A percentile compares a stretch with the other conserved stretches of the same genome.
These are phyloP conservation scores for Perodicticus potto DNA, from an alignment of 2,797 vertebrate genomes.

Conservation along the genomic window DNA sequence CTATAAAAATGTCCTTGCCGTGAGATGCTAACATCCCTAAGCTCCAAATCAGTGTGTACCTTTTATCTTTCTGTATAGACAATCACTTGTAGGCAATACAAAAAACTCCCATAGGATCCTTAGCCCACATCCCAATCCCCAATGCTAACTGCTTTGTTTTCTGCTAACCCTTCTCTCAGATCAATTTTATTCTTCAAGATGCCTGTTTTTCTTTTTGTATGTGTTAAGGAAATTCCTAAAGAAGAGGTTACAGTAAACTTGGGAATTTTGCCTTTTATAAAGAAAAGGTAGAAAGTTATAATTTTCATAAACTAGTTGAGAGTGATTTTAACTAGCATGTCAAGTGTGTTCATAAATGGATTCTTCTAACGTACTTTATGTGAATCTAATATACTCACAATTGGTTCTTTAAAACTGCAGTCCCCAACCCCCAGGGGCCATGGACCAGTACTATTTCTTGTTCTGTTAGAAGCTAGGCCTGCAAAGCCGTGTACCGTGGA, in stretches of 20 bases:
- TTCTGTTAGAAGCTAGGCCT: no score
- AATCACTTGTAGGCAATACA: neutral
- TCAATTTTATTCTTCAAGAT: slow-evolving; percentile 54
- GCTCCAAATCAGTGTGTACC: neutral
- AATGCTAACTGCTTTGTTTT: slow-evolving; percentile 30
- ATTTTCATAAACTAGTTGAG: slow-evolving; percentile 51
- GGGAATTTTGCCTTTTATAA: neutral
- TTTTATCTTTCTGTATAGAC: slow-evolving; percentile 44
- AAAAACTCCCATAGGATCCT: neutral
- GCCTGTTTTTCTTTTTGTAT: slow-evolving; percentile 2
- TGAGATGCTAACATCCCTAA: neutral
- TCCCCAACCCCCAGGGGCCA: no score
- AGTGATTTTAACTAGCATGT: slow-evolving; percentile 6
- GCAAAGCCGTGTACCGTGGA: no score
- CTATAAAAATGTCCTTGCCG: neutral
- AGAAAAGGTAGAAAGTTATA: neutral
- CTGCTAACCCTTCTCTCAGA: neutral
- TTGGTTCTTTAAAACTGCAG: slow-evolving; percentile 22
- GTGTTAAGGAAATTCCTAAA: slow-evolving; percentile 14
- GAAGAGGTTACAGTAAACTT: neutral
- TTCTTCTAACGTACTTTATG: slow-evolving; percentile 10
- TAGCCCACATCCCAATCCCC: neutral
- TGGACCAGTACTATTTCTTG: no score
- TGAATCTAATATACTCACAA: neutral
- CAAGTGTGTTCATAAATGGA: neutral